These are phyloP conservation scores for Babyrousa celebensis DNA, from an alignment of 2,797 vertebrate genomes.

Conservation along the genomic window DNA sequence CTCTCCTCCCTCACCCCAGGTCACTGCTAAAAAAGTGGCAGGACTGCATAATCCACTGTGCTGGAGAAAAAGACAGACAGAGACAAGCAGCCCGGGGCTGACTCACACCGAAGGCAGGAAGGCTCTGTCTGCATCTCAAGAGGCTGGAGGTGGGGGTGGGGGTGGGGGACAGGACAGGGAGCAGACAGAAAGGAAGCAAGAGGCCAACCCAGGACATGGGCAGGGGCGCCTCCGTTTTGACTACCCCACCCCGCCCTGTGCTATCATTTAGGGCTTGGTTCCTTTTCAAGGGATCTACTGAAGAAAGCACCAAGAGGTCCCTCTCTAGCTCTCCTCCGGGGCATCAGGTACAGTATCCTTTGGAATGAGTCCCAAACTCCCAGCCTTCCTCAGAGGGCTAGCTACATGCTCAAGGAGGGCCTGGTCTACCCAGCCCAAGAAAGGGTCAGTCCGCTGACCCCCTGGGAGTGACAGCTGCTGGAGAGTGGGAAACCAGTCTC, in stretches of 20 bases:
- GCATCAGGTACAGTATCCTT: not conserved
- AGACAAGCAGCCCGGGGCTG: conserved; percentile 9
- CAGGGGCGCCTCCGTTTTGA: not conserved
- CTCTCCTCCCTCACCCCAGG: not conserved
- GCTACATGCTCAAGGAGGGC: not conserved
- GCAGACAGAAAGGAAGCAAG: conserved; percentile 18
- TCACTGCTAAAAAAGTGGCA: not conserved
- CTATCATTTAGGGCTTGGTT: not conserved
- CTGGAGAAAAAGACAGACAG: not conserved
- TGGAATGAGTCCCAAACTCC: not conserved
- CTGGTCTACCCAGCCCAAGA: not conserved
- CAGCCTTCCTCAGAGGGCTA: not conserved
- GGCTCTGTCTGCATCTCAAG: conserved; percentile 78
- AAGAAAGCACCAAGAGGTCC: not conserved
- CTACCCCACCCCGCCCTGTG: not conserved
- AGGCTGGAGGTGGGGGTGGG: not conserved
- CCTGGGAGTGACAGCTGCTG: not conserved
- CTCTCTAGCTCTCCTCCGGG: not conserved
- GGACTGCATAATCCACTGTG: not conserved
- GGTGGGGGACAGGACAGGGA: not conserved
- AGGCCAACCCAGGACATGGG: not conserved
- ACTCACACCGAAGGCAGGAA: conserved; percentile 56
- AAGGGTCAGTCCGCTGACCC: not conserved
- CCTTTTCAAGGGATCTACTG: not conserved
- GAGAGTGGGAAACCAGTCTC: no score